Base-by-base conservation (phyloP, 23 tunicate species). In the Aplidium turbinatum region DNA sequence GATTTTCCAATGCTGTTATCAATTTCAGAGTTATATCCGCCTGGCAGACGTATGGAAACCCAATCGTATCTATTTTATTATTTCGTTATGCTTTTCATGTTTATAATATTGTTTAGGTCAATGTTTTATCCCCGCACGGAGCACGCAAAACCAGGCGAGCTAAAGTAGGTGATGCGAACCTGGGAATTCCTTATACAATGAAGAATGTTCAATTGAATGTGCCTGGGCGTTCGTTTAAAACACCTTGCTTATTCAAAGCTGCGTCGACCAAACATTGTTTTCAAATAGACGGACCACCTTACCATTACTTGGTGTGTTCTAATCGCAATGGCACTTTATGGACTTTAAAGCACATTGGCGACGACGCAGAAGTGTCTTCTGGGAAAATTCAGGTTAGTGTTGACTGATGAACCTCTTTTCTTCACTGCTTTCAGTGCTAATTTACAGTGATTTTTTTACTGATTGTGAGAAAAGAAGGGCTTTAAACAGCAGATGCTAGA, bases 181-280 rank as follows among this genome's bases (percentile, higher is more conserved):
- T 89, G 21, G 96, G 96, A 9, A 66, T 89, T 33, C 96, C 96
- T 0, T 89, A 77, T 57, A 89, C 89, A 35, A 76, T 63, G 75
- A 31, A 39, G 7, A 39, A 70, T 4, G 47, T 80, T 39, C 6
- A 0, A 33, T 39, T 80, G 16, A 38, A 25, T 4, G 36, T 22
- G 11, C 5, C 9, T 28, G 42, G 13, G 25, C 33, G 35, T 35
- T 32, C 22, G 38, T 22, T 65, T 35, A 51, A 50, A 53, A 52
- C 73, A 1, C 36, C 85, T 1, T 56, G 68, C 23, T 29, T 79
- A 4, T 70, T 79, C 38, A 69, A 79, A 69, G 56, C 77, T 6
- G 77, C 85, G 2, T 55, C 77, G 40, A 35, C 55, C 7, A 78
- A 51, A 25, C 77, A 79, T 34, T 45, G 5, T n/a, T 3, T 69